phyloP scores from a whole-genome alignment of 2,797 vertebrate genomes.

The Eidolon dupreanum region DNA sequence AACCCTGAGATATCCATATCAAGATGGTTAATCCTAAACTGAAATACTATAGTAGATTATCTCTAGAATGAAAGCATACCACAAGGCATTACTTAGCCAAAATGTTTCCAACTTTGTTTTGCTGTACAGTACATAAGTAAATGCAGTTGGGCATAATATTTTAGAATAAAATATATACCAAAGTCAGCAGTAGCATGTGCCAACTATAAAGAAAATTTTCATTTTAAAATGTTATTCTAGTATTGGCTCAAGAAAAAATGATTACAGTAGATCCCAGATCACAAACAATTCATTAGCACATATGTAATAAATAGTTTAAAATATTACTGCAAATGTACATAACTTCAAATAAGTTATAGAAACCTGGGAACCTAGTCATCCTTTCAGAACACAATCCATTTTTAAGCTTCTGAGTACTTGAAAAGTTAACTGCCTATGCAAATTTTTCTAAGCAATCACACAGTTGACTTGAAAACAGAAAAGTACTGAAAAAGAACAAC shows the following conservation, averaged over 20 bases:
- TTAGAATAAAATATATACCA: neutral
- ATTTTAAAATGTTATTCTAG: neutral
- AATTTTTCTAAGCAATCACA: constrained; percentile 36
- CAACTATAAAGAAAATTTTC: neutral
- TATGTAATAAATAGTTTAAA: neutral
- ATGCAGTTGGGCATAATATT: neutral
- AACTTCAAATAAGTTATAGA: neutral
- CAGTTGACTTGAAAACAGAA: constrained; percentile 5
- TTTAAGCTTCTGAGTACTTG: constrained; percentile 2
- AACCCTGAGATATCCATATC: neutral
- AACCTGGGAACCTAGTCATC: neutral
- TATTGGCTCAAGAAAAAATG: neutral
- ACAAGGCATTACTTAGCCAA: neutral
- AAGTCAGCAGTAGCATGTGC: neutral
- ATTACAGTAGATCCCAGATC: neutral
- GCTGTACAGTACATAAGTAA: neutral
- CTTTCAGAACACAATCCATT: neutral
- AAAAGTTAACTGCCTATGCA: neutral
- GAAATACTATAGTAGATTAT: neutral
- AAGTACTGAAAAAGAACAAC: neutral
- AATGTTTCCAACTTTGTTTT: neutral
- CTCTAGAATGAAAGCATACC: neutral
- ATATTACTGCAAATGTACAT: neutral
- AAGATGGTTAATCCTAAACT: neutral
- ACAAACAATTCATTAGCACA: constrained; percentile 27